These are phyloP conservation scores for Syngnathus acus DNA, from an alignment of 2,797 vertebrate species.

Conservation along the genomic window DNA sequence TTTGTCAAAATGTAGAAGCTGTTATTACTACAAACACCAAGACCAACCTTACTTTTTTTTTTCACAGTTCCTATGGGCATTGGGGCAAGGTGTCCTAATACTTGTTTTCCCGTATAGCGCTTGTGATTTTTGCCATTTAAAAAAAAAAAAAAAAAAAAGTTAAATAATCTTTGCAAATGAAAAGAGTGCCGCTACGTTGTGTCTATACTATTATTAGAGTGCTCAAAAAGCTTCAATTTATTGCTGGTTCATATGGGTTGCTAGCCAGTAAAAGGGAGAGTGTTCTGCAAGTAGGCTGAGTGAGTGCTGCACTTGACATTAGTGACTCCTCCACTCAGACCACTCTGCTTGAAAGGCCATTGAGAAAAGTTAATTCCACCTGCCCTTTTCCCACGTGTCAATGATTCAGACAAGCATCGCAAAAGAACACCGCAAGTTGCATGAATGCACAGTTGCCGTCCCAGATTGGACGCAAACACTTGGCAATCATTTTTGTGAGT, in stretches of 20 bases:
- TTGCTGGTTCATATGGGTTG: not conserved
- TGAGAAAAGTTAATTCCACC: conserved; percentile 32
- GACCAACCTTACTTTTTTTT: not conserved
- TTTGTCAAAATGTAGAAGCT: not conserved
- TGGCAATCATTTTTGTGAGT: not conserved
- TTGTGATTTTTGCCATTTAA: not conserved
- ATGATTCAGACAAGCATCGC: conserved; percentile 6
- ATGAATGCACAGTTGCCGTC: not conserved
- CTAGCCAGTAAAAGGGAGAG: conserved; percentile 25
- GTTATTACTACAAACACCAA: not conserved
- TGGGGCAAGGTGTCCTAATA: not conserved
- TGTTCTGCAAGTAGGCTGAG: conserved; percentile 11
- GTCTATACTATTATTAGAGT: not conserved
- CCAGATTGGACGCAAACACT: not conserved
- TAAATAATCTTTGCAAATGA: not conserved
- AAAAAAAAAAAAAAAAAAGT: not conserved
- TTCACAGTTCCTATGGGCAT: not conserved
- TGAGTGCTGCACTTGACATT: conserved; percentile 42
- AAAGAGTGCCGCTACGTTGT: not conserved
- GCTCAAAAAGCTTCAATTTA: not conserved
- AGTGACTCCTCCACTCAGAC: conserved; percentile 32
- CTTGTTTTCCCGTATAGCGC: not conserved
- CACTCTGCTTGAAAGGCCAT: conserved; percentile 24
- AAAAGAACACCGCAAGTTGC: conserved; percentile 5
- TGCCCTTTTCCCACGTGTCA: conserved; percentile 5